Base-by-base conservation (phyloP, 2,888 invertebrate species). In the Drosophila merina region DNA sequence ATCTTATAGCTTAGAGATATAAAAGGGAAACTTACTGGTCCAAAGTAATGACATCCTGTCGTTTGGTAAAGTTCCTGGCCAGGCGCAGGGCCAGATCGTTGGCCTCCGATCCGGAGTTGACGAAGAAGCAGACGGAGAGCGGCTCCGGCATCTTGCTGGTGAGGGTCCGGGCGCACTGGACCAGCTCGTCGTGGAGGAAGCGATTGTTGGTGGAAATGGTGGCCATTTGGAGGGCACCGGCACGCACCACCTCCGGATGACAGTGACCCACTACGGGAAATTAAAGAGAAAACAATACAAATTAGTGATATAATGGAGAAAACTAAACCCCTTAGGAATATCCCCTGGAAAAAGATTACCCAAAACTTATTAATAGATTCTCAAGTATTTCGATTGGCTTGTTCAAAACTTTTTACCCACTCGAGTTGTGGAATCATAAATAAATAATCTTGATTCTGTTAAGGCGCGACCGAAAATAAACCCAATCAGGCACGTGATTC, bases 91-190 rank as follows among this genome's bases (percentile, higher is more conserved):
- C 99, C 81, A 99, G 94, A 93, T 99, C 99, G 91, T 99, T 99
- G 7, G 99, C 99, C 92, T 99, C 99, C 5, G 99, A 99, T 8
- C 99, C 99, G 0, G 99, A 99, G 92, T 99, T 99, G 58, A 98
- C 98, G 90, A 99, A 96, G 93, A 96, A 99, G 89, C 98, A 98
- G 4, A 98, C 97, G 14, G 96, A 96, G 38, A 99, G 93, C 59
- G 95, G 94, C 0, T 84, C 74, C 0, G 99, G 99, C 92, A 99
- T 93, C 3, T 97, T 95, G 60, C 94, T 94, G 12, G 96, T 94
- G 75, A 99, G 92, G 75, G 95, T 94, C 88, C 97, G 94, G 4
- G 98, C 99, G 84, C 98, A 96, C 62, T 97, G 93, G 7, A 98
- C 98, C 72, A 99, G 93, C 90, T 98, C 97, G 91, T 99, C 98